phyloP scores from a whole-genome alignment of 2,113 vertebrate species.

The Sarotherodon lohbergeri region DNA sequence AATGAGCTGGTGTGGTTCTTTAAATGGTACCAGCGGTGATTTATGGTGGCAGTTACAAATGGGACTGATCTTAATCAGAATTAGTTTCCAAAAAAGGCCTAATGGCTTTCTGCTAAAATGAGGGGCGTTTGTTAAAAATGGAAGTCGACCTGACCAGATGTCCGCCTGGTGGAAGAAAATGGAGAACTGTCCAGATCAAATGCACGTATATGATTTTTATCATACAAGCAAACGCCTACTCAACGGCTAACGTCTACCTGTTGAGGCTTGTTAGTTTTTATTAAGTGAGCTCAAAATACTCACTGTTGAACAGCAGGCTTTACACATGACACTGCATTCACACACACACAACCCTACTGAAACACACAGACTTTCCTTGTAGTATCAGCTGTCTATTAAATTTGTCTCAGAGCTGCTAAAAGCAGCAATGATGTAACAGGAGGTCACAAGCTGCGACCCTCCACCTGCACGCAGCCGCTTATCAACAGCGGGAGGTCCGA shows the following conservation, averaged over 20 bases:
- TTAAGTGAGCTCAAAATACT: neutral
- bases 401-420: constrained; percentile 24
- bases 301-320: neutral
- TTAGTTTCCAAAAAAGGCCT: constrained; percentile 37
- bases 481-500: constrained; percentile 20
- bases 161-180: neutral
- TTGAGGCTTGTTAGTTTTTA: neutral
- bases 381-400: neutral
- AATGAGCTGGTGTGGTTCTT: constrained; percentile 25
- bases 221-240: neutral
- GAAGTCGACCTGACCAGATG: neutral
- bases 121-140: constrained; percentile 47
- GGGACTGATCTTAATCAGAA: constrained; percentile 49
- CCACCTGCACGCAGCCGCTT: constrained; percentile 20
- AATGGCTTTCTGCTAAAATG: constrained; percentile 41
- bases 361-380: neutral
- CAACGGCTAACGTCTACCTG: neutral
- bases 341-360: neutral
- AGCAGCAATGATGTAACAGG: constrained; percentile 28
- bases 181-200: neutral
- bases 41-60: constrained; percentile 57
- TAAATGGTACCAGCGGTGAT: constrained; percentile 56
- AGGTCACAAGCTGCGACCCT: neutral
- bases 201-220: neutral
- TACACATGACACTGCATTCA: neutral